These are phyloP conservation scores for Lepus timidus DNA, from an alignment of 2,113 vertebrate genomes.

Conservation along the genomic window DNA sequence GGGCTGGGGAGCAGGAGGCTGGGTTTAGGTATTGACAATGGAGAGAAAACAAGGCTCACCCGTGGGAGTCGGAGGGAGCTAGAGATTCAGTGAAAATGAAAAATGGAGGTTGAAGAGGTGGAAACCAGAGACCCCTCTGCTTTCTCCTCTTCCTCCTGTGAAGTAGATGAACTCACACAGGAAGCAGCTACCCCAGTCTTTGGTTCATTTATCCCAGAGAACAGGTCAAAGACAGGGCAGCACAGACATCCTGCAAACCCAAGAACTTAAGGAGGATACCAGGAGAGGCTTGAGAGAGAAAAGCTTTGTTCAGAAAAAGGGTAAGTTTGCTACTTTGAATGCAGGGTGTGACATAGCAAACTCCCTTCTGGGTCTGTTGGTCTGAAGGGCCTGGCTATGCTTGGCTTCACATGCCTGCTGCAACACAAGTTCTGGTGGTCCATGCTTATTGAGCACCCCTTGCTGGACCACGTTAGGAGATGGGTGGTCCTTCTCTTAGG, in stretches of 20 bases:
- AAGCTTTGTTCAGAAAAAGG: background rate
- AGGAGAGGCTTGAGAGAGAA: background rate
- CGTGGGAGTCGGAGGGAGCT: background rate
- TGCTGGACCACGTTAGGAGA: background rate
- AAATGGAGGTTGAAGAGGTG: background rate
- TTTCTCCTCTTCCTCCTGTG: background rate
- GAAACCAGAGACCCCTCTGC: background rate
- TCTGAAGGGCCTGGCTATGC: background rate
- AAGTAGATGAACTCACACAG: background rate
- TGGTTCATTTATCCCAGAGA: constrained; percentile 10
- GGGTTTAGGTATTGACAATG: background rate
- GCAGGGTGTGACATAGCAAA: background rate
- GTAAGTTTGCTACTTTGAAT: background rate
- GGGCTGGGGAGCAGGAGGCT: background rate
- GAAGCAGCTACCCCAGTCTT: constrained; percentile 38
- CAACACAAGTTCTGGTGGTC: background rate
- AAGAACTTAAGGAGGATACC: background rate
- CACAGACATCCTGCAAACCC: accelerated
- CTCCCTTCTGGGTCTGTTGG: too few relatives aligned
- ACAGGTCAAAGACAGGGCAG: constrained; percentile 55
- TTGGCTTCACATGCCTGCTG: background rate
- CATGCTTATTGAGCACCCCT: accelerated
- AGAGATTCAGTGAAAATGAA: background rate
- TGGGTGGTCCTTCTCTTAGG: background rate
- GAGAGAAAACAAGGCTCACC: background rate